Conservation (phyloP, 2,888 invertebrate species). For the Himalopsyche kuldschensis region DNA sequence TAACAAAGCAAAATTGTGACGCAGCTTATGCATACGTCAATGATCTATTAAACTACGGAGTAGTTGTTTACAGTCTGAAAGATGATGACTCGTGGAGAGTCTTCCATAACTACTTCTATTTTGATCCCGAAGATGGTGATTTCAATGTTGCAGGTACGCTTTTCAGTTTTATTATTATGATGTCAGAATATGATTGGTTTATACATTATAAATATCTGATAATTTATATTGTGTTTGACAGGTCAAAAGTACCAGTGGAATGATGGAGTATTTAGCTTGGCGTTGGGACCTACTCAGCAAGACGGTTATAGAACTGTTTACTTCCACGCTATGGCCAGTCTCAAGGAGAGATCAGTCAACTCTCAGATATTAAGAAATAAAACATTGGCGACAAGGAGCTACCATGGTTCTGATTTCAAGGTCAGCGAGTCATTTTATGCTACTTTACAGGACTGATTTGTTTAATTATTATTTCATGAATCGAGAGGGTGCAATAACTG, state of each 20-base stretch:
- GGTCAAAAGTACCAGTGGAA: slow-evolving; percentile 76
- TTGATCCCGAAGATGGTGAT: slow-evolving; percentile 71
- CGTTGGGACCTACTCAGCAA: slow-evolving; percentile 56
- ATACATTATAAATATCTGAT: not conserved
- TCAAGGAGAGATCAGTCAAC: slow-evolving; percentile 70
- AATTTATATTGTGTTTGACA: slow-evolving; percentile 39
- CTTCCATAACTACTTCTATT: slow-evolving; percentile 73
- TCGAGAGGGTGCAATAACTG: not conserved
- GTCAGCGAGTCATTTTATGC: slow-evolving; percentile 42
- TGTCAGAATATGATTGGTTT: not conserved
- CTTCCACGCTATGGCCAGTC: slow-evolving; percentile 79
- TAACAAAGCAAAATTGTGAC: slow-evolving; percentile 59
- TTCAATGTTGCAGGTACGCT: slow-evolving; percentile 62
- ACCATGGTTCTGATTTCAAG: slow-evolving; percentile 60
- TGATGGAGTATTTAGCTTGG: slow-evolving; percentile 77
- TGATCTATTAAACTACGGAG: slow-evolving; percentile 64
- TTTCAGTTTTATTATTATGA: not conserved
- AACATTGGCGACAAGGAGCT: slow-evolving; percentile 55
- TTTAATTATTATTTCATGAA: not conserved
- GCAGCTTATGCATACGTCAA: slow-evolving; percentile 73
- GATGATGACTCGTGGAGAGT: slow-evolving; percentile 70
- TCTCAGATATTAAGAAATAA: slow-evolving; percentile 64
- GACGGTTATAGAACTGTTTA: slow-evolving; percentile 66
- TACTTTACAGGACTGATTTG: not conserved
- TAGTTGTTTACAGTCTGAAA: slow-evolving; percentile 63